Base-by-base conservation (phyloP, 2,113 vertebrate species). In the Sprattus sprattus region DNA sequence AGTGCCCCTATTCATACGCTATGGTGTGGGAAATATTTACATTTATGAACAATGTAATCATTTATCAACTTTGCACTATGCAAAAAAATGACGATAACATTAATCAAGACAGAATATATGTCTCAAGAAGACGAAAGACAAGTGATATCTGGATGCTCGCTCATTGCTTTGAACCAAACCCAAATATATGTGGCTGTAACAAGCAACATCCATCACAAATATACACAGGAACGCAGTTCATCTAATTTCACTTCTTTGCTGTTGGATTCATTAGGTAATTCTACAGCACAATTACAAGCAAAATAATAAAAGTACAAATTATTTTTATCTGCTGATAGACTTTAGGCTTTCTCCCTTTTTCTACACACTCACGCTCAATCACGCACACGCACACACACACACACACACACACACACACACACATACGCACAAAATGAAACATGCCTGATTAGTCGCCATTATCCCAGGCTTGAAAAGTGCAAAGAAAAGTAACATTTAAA, bases 391-490 rank as follows among this genome's bases (percentile, higher is more conserved):
- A 18, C 84, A 20, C 20, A 49, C 11, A 75, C 81, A 44, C 9
- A 28, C n/a, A 57, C 22, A 0, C 64, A 28, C n/a, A 28, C n/a
- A 71, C 25, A 71, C n/a, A 32, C n/a, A 71, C n/a, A 71, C n/a
- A 71, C 9, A 10, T 2, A 78, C 28, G 39, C 28, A 78, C 3
- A 71, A 9, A 45, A 52, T 64, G 81, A 81, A 83, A 80, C 81
- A 80, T 81, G 81, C 85, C 52, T 82, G 52, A 83, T 87, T 83
- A 83, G 85, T 82, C 82, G 46, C 25, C 82, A 47, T 49, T 44
- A 84, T 81, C 84, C 50, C 85, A 86, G 83, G 60, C 46, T 71
- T 28, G 84, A 88, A 88, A 39, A 89, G 88, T 89, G 88, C 88
- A 88, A 87, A 87, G 83, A 81, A 86, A 78, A 25, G 39, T 39